phyloP scores from a whole-genome alignment of 2,888 invertebrate species.

The Caenorhabditis parvicauda region DNA sequence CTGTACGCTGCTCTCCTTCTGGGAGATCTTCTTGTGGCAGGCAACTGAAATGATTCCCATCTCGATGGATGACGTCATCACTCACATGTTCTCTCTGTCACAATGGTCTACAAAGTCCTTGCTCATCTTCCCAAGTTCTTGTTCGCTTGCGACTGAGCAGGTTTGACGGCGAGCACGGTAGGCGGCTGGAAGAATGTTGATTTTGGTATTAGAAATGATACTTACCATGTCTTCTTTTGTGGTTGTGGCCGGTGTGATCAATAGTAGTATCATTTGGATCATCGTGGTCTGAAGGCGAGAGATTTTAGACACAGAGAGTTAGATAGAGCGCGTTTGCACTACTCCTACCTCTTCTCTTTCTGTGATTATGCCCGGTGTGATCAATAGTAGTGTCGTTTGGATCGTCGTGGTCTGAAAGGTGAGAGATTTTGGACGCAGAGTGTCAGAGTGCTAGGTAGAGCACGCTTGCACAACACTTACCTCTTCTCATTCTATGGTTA shows the following conservation, averaged over 20 bases:
- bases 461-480: background rate
- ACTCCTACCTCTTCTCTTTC: conserved; percentile 2
- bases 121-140: conserved; percentile 26
- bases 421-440: too few relatives aligned
- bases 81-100: conserved; percentile 40
- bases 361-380: conserved; percentile 12
- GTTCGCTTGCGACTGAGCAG: conserved; percentile 21
- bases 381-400: conserved; percentile 13
- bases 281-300: too few relatives aligned
- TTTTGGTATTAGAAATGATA: background rate
- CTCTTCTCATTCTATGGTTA: conserved; percentile 20
- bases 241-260: conserved; percentile 19
- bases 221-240: conserved; percentile 4
- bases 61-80: background rate
- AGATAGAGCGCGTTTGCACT: background rate
- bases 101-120: conserved; percentile 31
- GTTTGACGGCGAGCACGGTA: conserved; percentile 18
- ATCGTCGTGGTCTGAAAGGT: background rate
- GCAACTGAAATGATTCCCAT: conserved; percentile 21
- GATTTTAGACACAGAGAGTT: too few relatives aligned
- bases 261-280: conserved; percentile 25
- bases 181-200: background rate
- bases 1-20: conserved; percentile 28
- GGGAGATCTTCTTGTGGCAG: conserved; percentile 45
- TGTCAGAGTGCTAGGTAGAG: too few relatives aligned